These are phyloP conservation scores for Eclectus roratus DNA, from an alignment of 2,113 vertebrate genomes.

Conservation along the genomic window DNA sequence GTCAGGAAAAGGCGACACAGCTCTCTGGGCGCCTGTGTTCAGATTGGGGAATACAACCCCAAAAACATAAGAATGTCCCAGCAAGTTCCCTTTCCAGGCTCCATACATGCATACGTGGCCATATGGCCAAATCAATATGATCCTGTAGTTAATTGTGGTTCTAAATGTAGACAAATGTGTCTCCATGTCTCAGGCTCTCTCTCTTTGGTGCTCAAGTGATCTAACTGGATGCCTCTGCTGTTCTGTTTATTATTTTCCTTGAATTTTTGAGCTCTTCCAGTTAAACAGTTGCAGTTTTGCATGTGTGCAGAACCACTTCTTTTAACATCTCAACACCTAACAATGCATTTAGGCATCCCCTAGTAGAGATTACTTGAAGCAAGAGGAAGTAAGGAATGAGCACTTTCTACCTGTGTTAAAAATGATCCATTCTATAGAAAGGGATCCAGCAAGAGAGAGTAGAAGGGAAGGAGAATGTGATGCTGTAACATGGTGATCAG, in stretches of 20 bases:
- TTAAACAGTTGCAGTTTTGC: not conserved
- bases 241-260: not conserved
- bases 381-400: not conserved
- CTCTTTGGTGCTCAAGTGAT: not conserved
- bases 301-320: not conserved
- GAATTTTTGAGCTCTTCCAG: not conserved
- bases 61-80: not conserved
- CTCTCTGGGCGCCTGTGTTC: not conserved
- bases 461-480: not conserved
- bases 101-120: not conserved
- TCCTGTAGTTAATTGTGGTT: not conserved
- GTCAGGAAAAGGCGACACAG: not conserved
- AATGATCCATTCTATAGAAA: not conserved
- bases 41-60: rapidly evolving
- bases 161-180: not conserved
- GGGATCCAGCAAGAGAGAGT: not conserved
- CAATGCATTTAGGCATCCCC: not conserved
- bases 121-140: not conserved
- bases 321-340: not conserved
- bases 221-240: not conserved
- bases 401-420: not conserved
- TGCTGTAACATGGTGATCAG: not conserved
- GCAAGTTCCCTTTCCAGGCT: not conserved
- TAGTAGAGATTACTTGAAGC: not conserved
- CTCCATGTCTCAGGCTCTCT: not conserved